Evolutionary conservation across 2,888 invertebrate genomes (phyloP).

Genomic region (Deroplatys truncata): DNA sequence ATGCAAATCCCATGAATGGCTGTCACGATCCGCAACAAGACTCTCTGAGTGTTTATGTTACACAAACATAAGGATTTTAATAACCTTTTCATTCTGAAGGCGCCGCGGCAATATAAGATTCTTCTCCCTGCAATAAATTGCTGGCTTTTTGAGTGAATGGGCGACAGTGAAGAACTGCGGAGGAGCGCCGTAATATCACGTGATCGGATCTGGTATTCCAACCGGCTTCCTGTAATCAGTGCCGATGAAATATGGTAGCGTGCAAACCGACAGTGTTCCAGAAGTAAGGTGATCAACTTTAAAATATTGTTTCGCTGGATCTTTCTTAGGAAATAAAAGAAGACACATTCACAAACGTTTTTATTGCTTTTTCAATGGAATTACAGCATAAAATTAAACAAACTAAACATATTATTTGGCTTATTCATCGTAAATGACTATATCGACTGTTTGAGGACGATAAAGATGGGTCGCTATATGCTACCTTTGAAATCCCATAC

Average conservation of each 20-base stretch:
- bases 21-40: not conserved
- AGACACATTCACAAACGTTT: no score
- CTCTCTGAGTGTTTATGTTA: not conserved
- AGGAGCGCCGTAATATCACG: not conserved
- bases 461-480: no score
- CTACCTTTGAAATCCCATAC: no score
- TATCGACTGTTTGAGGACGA: no score
- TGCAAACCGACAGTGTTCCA: not conserved
- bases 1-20: not conserved
- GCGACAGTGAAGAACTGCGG: not conserved
- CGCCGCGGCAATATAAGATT: not conserved
- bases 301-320: no score
- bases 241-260: not conserved
- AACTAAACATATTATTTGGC: no score
- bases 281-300: no score
- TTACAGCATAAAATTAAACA: no score
- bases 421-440: no score
- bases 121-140: not conserved
- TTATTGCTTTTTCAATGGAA: no score
- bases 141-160: not conserved
- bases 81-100: not conserved
- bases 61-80: not conserved
- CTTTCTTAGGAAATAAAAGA: no score
- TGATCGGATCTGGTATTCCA: not conserved
- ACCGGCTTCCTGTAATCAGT: not conserved